A percentile compares a stretch with the other conserved stretches of the same genome.
Evolutionary conservation across 2,113 vertebrate genomes (phyloP).

Genomic region (Otocyon megalotis): DNA sequence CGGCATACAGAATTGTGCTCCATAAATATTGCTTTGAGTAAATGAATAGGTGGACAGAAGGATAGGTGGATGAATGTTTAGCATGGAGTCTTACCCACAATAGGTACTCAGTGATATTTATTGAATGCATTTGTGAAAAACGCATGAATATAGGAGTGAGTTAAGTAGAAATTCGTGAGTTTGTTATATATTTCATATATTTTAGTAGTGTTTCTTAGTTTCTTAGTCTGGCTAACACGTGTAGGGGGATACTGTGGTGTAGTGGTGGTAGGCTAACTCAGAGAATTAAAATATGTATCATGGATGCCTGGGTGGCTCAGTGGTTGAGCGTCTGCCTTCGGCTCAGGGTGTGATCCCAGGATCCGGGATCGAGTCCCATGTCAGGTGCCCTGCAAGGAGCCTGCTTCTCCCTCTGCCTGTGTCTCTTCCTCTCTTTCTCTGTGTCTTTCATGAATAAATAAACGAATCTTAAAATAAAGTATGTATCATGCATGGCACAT

Average conservation of each 20-base stretch:
- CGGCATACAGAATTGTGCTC: not conserved
- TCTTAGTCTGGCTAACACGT: not conserved
- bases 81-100: not conserved
- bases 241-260: not conserved
- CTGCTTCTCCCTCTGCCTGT: too few species aligned
- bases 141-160: not conserved
- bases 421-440: too few species aligned
- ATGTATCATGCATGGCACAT: not conserved
- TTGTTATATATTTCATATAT: not conserved
- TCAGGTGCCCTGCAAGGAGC: too few species aligned
- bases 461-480: not conserved
- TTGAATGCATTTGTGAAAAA: not conserved
- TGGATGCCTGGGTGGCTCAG: too few species aligned
- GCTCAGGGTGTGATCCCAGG: too few species aligned
- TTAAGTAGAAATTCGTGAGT: not conserved
- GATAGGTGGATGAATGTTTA: not conserved
- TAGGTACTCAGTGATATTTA: not conserved
- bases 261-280: not conserved
- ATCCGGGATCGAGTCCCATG: too few species aligned
- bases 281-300: not conserved
- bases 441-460: too few species aligned
- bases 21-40: not conserved
- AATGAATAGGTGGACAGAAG: not conserved
- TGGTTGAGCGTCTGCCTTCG: too few species aligned
- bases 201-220: not conserved